These are phyloP conservation scores for Dryococelus australis DNA, from an alignment of 2,888 invertebrate genomes.

Conservation along the genomic window DNA sequence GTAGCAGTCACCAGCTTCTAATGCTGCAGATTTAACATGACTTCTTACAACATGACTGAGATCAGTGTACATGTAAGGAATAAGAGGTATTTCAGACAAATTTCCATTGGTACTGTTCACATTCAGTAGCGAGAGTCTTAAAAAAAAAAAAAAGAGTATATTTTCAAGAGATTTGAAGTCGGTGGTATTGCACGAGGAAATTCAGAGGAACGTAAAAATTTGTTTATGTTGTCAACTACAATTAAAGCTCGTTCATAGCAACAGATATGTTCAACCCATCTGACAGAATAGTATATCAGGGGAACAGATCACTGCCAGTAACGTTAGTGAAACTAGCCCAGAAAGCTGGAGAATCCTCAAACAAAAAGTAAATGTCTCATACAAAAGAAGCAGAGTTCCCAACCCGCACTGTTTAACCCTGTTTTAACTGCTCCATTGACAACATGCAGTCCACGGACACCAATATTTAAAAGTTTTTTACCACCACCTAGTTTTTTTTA, in stretches of 20 bases:
- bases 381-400: not conserved
- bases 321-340: not conserved
- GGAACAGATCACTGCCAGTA: not conserved
- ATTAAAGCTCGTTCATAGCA: not conserved
- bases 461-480: not conserved
- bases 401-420: not conserved
- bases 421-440: not conserved
- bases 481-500: not conserved
- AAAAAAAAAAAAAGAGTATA: not conserved
- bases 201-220: not conserved
- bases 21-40: not conserved
- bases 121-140: not conserved
- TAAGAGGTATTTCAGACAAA: not conserved
- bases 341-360: not conserved
- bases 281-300: not conserved
- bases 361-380: not conserved
- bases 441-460: not conserved
- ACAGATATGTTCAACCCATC: not conserved
- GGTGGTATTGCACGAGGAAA: not conserved
- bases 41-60: not conserved
- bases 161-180: no score
- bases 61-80: not conserved
- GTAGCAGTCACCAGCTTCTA: not conserved
- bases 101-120: not conserved
- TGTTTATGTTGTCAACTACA: not conserved